phyloP scores from a whole-genome alignment of 1,140 invertebrate species.

The Aradophagus sp. region DNA sequence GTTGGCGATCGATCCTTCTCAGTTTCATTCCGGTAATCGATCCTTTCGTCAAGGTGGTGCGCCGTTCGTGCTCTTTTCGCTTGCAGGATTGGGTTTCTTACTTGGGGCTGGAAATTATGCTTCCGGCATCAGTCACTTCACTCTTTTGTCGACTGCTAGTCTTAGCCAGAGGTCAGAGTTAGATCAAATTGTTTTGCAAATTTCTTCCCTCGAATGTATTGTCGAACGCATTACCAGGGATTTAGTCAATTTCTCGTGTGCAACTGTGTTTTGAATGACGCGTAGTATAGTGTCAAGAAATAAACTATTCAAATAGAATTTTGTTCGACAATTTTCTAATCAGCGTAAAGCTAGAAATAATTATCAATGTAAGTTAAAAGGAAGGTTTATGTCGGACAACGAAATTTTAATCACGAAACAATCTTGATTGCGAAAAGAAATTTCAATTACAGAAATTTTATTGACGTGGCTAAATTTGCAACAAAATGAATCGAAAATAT shows the following conservation, averaged over 20 bases:
- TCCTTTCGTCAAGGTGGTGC: conserved; percentile 38
- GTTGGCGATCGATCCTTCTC: conserved; percentile 55
- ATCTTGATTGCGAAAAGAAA: too few species aligned
- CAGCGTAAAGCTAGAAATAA: too few species aligned
- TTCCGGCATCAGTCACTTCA: conserved; percentile 45
- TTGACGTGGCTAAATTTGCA: too few species aligned
- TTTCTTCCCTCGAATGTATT: conserved; percentile 8
- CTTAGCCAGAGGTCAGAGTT: conserved; percentile 49
- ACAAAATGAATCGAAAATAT: too few species aligned
- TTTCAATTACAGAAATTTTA: too few species aligned
- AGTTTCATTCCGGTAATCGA: conserved; percentile 55
- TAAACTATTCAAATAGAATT: too few species aligned
- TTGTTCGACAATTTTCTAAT: too few species aligned
- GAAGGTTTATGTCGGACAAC: too few species aligned
- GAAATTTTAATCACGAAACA: too few species aligned
- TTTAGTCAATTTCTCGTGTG: not conserved
- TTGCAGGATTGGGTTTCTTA: conserved; percentile 33
- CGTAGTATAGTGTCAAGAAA: too few species aligned
- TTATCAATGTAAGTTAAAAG: too few species aligned
- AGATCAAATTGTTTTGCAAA: conserved; percentile 24
- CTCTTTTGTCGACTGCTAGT: conserved; percentile 52
- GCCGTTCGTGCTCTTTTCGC: conserved; percentile 38
- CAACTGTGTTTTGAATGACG: not conserved
- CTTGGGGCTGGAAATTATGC: conserved; percentile 50
- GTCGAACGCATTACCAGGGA: not conserved